Evolutionary conservation across 2,888 invertebrate species (phyloP).

Genomic region (Biston betularia): DNA sequence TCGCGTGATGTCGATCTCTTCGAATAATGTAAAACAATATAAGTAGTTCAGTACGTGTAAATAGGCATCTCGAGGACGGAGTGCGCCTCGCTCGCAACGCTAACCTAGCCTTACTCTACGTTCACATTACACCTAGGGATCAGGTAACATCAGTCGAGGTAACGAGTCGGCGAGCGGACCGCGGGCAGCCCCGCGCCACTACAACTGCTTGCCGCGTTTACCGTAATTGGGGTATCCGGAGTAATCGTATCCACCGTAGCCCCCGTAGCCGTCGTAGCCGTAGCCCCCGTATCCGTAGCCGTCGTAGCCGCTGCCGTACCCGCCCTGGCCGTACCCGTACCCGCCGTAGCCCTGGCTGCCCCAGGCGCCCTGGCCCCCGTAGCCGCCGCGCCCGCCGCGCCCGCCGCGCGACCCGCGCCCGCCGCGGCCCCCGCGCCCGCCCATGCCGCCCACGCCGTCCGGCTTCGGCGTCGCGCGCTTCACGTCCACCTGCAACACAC

Average conservation of each 20-base stretch:
- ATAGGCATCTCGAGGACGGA: constrained; percentile 83
- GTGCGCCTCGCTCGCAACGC: constrained; percentile 75
- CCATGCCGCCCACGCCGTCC: constrained; percentile 90
- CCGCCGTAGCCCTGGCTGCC: constrained; percentile 89
- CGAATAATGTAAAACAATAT: constrained; percentile 66
- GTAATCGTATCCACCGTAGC: constrained; percentile 93
- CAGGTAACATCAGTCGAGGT: constrained; percentile 86
- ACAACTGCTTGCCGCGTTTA: constrained; percentile 87
- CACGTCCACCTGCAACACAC: constrained; percentile 91
- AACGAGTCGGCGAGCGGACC: constrained; percentile 82
- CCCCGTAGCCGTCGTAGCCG: constrained; percentile 91
- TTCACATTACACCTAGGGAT: constrained; percentile 81
- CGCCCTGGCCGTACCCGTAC: constrained; percentile 90
- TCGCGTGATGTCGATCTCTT: constrained; percentile 82
- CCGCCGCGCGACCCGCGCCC: constrained; percentile 90
- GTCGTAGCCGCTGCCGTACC: constrained; percentile 90
- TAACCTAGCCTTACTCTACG: constrained; percentile 78
- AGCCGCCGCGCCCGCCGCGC: constrained; percentile 90
- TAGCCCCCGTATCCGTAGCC: constrained; percentile 91
- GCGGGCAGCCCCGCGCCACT: constrained; percentile 68
- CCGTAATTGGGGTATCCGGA: constrained; percentile 94
- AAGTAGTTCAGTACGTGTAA: constrained; percentile 71
- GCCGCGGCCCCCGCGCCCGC: constrained; percentile 88
- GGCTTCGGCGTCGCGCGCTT: constrained; percentile 97
- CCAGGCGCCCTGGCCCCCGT: constrained; percentile 88